A percentile compares a stretch with the other conserved stretches of the same genome.
Evolutionary conservation across 2,113 vertebrate species (phyloP).

Genomic region (Rhinolophus sinicus): DNA sequence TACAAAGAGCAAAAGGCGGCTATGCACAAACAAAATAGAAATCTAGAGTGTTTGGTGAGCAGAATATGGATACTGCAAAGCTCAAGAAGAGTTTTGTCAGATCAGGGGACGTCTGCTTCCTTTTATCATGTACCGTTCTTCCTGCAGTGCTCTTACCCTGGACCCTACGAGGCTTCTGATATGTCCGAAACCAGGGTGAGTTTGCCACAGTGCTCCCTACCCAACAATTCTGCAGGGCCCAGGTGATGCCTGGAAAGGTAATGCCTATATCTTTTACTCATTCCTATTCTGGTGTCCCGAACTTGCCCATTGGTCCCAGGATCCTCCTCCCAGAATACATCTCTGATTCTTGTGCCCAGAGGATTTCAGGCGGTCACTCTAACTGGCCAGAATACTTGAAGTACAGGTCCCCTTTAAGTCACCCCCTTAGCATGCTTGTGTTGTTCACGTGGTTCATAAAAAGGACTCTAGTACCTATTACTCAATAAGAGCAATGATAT

Average conservation of each 20-base stretch:
- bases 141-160: not conserved
- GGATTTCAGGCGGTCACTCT: not conserved
- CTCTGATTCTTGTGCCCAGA: not conserved
- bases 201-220: not conserved
- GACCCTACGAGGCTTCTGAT: not conserved
- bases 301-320: not conserved
- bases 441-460: not conserved
- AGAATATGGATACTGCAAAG: not conserved
- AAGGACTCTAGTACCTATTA: not conserved
- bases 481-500: not conserved
- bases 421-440: not conserved
- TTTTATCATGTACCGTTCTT: not conserved
- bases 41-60: not conserved
- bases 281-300: not conserved
- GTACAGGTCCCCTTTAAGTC: not conserved
- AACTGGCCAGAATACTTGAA: not conserved
- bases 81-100: not conserved
- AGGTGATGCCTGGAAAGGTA: not conserved
- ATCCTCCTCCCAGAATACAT: not conserved
- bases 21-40: not conserved
- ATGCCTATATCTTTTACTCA: not conserved
- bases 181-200: not conserved
- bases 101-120: not conserved
- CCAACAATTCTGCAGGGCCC: not conserved
- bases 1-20: not conserved